A percentile compares a stretch with the other conserved stretches of the same genome.
Evolutionary conservation across 2,888 invertebrate genomes (phyloP).

Genomic region (Maniola hyperantus): DNA sequence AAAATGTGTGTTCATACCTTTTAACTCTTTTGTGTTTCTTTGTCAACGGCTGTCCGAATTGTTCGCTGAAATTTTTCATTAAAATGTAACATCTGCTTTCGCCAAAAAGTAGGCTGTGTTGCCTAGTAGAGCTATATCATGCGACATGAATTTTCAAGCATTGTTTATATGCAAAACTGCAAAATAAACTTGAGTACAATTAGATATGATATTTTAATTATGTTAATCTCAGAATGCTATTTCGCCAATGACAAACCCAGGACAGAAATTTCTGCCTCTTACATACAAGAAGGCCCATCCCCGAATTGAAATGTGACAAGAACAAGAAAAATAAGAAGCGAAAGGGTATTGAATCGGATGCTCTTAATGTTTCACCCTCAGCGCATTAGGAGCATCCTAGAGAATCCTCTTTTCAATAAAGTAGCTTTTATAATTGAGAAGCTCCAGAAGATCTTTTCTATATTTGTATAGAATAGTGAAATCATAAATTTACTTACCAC

Average conservation of each 20-base stretch:
- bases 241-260: too few relatives aligned
- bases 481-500: conserved; percentile 31
- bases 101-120: neutral
- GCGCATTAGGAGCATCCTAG: too few relatives aligned
- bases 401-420: too few relatives aligned
- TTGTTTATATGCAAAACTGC: neutral
- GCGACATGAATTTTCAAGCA: neutral
- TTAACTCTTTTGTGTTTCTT: conserved; percentile 45
- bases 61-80: conserved; percentile 43
- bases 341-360: too few relatives aligned
- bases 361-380: too few relatives aligned
- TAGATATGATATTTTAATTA: neutral
- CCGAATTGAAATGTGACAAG: too few relatives aligned
- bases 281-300: too few relatives aligned
- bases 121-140: too few relatives aligned
- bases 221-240: conserved; percentile 34
- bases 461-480: neutral
- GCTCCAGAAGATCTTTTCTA: too few relatives aligned
- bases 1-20: conserved; percentile 43
- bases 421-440: too few relatives aligned
- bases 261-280: too few relatives aligned
- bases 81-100: conserved; percentile 4
- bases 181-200: neutral
- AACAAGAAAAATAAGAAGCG: too few relatives aligned
- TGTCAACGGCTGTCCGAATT: conserved; percentile 27